These are phyloP conservation scores for Tadarida brasiliensis DNA, from an alignment of 2,797 vertebrate genomes.

Conservation along the genomic window DNA sequence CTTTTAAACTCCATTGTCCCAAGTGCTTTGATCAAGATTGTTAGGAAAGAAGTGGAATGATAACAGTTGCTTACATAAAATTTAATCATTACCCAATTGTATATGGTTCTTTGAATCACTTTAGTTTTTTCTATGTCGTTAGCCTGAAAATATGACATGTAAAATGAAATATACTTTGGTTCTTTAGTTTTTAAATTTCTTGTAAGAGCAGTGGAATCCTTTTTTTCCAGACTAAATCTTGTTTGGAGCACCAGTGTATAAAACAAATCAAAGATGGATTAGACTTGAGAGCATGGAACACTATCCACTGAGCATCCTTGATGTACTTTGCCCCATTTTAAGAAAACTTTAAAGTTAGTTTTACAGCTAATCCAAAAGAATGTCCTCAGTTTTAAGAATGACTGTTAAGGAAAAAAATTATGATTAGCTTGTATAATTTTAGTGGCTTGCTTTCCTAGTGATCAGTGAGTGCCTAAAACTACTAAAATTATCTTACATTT, in stretches of 20 bases:
- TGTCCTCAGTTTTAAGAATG: conserved; percentile 19
- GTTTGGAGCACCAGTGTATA: not conserved
- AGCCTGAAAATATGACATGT: not conserved
- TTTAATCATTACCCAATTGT: not conserved
- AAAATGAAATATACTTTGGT: not conserved
- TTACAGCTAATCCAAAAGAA: not conserved
- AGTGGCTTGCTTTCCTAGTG: not conserved
- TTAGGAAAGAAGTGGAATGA: conserved; percentile 2
- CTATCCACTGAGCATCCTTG: not conserved
- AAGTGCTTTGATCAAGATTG: not conserved
- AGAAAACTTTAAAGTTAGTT: conserved; percentile 36
- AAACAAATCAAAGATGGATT: conserved; percentile 10
- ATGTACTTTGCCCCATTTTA: not conserved
- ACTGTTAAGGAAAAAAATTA: not conserved
- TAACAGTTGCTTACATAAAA: conserved; percentile 26
- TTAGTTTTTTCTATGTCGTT: not conserved
- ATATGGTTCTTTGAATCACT: not conserved
- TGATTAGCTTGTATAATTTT: not conserved
- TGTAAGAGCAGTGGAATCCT: not conserved
- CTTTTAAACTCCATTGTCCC: not conserved
- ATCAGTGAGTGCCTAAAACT: conserved; percentile 27
- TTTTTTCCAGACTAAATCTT: not conserved
- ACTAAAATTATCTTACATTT: conserved; percentile 12
- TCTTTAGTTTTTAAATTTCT: not conserved
- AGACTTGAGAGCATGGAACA: not conserved